Evolutionary conservation across 2,113 vertebrate genomes (phyloP).

Genomic region (Romanogobio albipinnatus): DNA sequence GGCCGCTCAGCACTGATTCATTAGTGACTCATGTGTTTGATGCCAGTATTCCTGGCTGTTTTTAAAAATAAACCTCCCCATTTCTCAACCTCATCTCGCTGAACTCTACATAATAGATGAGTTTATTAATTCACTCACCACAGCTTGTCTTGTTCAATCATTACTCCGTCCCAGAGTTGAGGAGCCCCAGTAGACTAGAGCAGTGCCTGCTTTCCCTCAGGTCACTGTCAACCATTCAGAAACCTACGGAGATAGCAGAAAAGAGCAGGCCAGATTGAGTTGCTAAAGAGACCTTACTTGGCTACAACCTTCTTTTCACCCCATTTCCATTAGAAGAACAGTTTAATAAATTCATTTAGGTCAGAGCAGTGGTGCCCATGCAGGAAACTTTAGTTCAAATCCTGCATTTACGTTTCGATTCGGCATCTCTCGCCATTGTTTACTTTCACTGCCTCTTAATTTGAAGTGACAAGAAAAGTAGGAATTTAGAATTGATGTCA

Average conservation of each 20-base stretch:
- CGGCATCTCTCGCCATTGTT: neutral
- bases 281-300: neutral
- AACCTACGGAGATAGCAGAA: slow-evolving; percentile 17
- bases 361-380: neutral
- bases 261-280: neutral
- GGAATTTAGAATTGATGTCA: slow-evolving; percentile 2
- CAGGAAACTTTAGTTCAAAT: neutral
- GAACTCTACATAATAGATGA: slow-evolving; percentile 60
- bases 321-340: neutral
- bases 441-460: slow-evolving; percentile 7
- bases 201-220: slow-evolving; percentile 50
- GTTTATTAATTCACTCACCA: slow-evolving; percentile 63
- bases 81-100: slow-evolving; percentile 65
- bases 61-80: slow-evolving; percentile 68
- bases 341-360: neutral
- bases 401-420: neutral
- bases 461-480: neutral
- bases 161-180: slow-evolving; percentile 21
- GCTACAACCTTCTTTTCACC: slow-evolving; percentile 3
- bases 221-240: slow-evolving; percentile 21
- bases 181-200: slow-evolving; percentile 26
- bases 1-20: slow-evolving; percentile 68
- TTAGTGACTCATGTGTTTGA: slow-evolving; percentile 70
- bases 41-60: slow-evolving; percentile 70
- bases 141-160: slow-evolving; percentile 60